phyloP scores from a whole-genome alignment of 2,113 vertebrate genomes.

The Elephas maximus region DNA sequence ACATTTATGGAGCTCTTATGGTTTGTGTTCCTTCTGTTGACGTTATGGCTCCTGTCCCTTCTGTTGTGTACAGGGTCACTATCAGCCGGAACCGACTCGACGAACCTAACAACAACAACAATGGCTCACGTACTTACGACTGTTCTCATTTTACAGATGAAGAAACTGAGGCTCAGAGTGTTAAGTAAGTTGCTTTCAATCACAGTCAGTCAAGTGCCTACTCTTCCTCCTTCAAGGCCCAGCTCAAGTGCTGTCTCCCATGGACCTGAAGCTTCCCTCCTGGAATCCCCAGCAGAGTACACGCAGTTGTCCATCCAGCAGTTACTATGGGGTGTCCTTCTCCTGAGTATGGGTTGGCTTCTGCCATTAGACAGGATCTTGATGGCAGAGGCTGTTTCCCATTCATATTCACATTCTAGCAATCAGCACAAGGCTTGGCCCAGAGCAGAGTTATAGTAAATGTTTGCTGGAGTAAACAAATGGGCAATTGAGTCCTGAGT shows the following conservation, averaged over 20 bases:
- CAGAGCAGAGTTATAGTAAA: not conserved
- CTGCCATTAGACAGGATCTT: not conserved
- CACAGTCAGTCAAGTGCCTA: not conserved
- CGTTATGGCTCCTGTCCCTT: too few species aligned
- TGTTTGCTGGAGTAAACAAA: not conserved
- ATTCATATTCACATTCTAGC: not conserved
- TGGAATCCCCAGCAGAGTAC: not conserved
- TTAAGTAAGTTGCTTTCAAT: not conserved
- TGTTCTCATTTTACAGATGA: not conserved
- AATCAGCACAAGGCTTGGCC: not conserved
- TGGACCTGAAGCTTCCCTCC: not conserved
- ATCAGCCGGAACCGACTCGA: too few species aligned
- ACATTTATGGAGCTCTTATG: not conserved
- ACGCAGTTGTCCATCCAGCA: not conserved
- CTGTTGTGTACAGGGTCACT: too few species aligned
- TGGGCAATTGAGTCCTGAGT: not conserved
- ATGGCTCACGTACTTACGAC: not conserved
- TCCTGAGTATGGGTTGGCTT: not conserved
- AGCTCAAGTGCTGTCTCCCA: not conserved
- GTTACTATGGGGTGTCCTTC: not conserved
- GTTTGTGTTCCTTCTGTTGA: not conserved
- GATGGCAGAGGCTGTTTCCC: conserved; percentile 12
- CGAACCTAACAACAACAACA: too few species aligned
- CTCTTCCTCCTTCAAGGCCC: not conserved
- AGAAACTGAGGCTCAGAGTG: not conserved